These are phyloP conservation scores for Spatula clypeata DNA, from an alignment of 2,797 vertebrate genomes.

Conservation along the genomic window DNA sequence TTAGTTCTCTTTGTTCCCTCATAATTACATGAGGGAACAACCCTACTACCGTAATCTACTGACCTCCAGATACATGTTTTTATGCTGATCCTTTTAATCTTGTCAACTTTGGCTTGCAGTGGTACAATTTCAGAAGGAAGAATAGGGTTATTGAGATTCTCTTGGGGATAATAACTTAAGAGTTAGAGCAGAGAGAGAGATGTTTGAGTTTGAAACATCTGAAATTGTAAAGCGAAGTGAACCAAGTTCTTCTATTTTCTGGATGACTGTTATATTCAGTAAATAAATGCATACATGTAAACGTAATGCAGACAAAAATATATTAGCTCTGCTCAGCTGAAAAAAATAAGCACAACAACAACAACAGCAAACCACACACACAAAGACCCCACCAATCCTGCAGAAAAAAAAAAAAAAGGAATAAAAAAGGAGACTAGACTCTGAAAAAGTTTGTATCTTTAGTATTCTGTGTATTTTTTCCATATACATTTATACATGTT, in stretches of 20 bases:
- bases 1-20: background rate
- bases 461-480: background rate
- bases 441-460: background rate
- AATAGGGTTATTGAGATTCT: background rate
- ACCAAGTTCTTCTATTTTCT: background rate
- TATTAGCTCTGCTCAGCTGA: background rate
- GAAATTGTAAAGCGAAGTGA: background rate
- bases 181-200: background rate
- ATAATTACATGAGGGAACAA: background rate
- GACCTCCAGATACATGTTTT: background rate
- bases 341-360: too few relatives aligned
- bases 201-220: background rate
- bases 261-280: fast-evolving
- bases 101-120: background rate
- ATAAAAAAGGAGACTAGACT: background rate
- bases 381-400: background rate
- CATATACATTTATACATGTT: background rate
- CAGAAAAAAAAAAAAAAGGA: background rate
- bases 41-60: background rate
- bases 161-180: background rate
- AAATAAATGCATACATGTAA: background rate
- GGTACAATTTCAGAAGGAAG: background rate
- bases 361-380: too few relatives aligned
- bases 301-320: background rate
- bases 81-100: background rate